phyloP scores from a whole-genome alignment of 2,797 vertebrate species.

The Typhlichthys eigenmanni region DNA sequence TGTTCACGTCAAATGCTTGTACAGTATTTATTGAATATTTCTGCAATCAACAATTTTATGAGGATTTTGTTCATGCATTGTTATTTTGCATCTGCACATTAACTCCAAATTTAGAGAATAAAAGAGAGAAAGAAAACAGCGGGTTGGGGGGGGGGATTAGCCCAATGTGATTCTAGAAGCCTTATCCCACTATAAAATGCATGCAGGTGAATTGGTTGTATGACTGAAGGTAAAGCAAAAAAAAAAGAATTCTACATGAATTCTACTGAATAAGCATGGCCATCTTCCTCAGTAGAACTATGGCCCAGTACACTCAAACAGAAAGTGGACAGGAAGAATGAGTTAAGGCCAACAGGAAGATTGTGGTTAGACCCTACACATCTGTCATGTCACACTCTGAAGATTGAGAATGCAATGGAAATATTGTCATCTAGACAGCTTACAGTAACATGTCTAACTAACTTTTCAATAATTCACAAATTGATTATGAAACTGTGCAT shows the following conservation, averaged over 20 bases:
- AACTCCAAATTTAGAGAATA: background rate
- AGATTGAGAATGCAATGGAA: constrained; percentile 42
- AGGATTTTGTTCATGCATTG: no score
- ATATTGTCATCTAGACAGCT: constrained; percentile 5
- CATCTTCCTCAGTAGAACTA: constrained; percentile 80
- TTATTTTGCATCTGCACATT: constrained; percentile 51
- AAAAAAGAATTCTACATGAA: background rate
- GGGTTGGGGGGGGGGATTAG: background rate
- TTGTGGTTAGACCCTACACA: constrained; percentile 68
- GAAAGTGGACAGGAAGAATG: constrained; percentile 63
- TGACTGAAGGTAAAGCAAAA: constrained; percentile 46
- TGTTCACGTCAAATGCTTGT: no score
- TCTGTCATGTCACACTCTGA: constrained; percentile 57
- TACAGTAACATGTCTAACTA: no score
- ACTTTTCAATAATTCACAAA: background rate
- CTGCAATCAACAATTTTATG: no score
- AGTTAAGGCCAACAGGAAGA: constrained; percentile 59
- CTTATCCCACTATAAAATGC: constrained; percentile 24
- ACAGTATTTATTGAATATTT: no score
- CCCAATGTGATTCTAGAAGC: constrained; percentile 56
- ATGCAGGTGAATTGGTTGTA: constrained; percentile 48
- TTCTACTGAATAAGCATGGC: constrained; percentile 62
- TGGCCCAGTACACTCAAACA: constrained; percentile 67
- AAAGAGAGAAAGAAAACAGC: background rate
- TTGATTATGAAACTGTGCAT: constrained; percentile 41